A percentile compares a stretch with the other conserved stretches of the same genome.
Evolutionary conservation across 2,113 vertebrate genomes (phyloP).

Genomic region (Corvus cornix): DNA sequence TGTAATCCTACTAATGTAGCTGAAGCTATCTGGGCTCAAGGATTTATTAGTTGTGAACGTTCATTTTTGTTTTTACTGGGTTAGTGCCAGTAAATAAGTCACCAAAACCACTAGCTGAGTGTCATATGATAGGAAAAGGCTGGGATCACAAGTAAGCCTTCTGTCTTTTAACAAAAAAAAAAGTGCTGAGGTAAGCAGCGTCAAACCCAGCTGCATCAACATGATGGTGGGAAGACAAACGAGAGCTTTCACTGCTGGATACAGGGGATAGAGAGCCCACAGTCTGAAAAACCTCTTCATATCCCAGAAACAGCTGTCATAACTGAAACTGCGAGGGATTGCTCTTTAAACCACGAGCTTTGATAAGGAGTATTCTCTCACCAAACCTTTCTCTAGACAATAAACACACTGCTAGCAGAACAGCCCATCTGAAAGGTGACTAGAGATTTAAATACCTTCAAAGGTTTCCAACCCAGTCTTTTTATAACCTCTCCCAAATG

Average conservation of each 20-base stretch:
- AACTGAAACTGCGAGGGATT: conserved; percentile 49
- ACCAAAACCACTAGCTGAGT: conserved; percentile 76
- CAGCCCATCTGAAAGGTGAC: conserved; percentile 25
- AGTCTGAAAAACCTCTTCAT: conserved; percentile 63
- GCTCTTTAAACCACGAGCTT: conserved; percentile 32
- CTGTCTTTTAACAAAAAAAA: conserved; percentile 73
- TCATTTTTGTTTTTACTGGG: conserved; percentile 81
- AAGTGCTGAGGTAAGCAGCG: conserved; percentile 79
- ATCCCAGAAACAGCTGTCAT: conserved; percentile 68
- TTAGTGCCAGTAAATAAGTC: conserved; percentile 80
- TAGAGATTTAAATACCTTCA: conserved; percentile 27
- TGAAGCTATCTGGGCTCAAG: conserved; percentile 62
- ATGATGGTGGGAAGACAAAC: conserved; percentile 77
- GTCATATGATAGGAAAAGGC: conserved; percentile 84
- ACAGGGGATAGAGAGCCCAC: conserved; percentile 51
- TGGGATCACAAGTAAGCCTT: conserved; percentile 81
- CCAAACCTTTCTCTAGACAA: not conserved
- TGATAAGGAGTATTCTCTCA: conserved; percentile 56
- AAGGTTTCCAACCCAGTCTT: not conserved
- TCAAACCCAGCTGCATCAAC: conserved; percentile 84
- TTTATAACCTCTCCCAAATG: not conserved
- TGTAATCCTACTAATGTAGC: conserved; percentile 61
- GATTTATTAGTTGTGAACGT: conserved; percentile 80
- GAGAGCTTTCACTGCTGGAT: conserved; percentile 79
- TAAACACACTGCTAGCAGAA: conserved; percentile 32